phyloP scores from a whole-genome alignment of 2,797 vertebrate species.

The Lates japonicus region DNA sequence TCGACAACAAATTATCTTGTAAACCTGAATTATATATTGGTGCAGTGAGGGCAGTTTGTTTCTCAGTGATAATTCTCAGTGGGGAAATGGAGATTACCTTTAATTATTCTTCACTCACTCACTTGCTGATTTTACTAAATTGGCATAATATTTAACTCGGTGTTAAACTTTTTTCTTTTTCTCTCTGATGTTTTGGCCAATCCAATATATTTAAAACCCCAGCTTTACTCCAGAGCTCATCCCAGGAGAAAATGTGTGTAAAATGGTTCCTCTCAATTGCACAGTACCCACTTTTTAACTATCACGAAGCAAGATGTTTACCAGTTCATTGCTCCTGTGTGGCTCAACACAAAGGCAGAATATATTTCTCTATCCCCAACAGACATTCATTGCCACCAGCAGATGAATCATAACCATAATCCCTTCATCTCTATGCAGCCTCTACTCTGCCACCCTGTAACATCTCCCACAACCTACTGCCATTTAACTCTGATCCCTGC shows the following conservation, averaged over 20 bases:
- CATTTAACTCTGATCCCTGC: constrained; percentile 45
- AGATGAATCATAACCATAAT: constrained; percentile 61
- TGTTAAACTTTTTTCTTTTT: no score
- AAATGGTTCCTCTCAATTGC: constrained; percentile 1
- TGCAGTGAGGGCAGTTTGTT: no score
- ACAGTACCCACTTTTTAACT: constrained; percentile 13
- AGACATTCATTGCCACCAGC: constrained; percentile 33
- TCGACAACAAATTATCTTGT: background rate
- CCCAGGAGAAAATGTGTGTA: background rate
- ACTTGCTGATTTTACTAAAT: background rate
- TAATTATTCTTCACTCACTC: background rate
- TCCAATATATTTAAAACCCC: background rate
- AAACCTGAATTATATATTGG: background rate
- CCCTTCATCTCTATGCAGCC: constrained; percentile 58
- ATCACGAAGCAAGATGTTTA: constrained; percentile 21
- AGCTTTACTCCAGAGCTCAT: background rate
- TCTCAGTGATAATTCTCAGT: no score
- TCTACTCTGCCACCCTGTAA: constrained; percentile 25
- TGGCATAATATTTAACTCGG: background rate
- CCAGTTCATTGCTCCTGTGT: constrained; percentile 23
- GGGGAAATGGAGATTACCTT: no score
- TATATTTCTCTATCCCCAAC: constrained; percentile 32
- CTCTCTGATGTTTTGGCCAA: background rate
- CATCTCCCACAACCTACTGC: constrained; percentile 41
- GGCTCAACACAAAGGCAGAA: constrained; percentile 24